Evolutionary conservation across 2,888 invertebrate genomes (phyloP).

Genomic region (Altica lythri): DNA sequence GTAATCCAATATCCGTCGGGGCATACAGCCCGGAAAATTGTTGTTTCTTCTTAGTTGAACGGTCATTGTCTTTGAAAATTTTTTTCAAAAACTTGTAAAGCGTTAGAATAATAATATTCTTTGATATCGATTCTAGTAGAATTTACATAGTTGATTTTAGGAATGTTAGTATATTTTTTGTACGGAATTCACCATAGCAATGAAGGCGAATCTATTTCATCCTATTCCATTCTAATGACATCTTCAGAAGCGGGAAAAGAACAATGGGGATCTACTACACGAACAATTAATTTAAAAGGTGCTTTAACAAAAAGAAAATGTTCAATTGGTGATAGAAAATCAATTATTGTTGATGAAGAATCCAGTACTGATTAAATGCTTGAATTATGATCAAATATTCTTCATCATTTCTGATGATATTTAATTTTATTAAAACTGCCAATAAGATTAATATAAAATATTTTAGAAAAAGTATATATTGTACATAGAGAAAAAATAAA

Average conservation of each 20-base stretch:
- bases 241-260: slow-evolving; percentile 66
- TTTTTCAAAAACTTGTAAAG: no score
- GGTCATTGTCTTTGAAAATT: no score
- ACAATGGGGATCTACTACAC: slow-evolving; percentile 65
- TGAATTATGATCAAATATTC: neutral
- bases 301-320: slow-evolving; percentile 51
- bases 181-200: slow-evolving; percentile 88
- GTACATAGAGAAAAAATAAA: no score
- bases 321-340: slow-evolving; percentile 53
- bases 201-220: slow-evolving; percentile 67
- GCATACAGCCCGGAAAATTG: no score
- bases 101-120: no score
- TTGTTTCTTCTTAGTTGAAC: no score
- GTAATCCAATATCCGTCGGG: no score
- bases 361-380: slow-evolving; percentile 45
- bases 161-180: slow-evolving; percentile 79
- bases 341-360: slow-evolving; percentile 54
- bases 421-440: no score
- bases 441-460: no score
- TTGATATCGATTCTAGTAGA: no score
- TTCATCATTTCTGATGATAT: neutral
- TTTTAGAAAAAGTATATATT: no score
- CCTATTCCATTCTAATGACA: slow-evolving; percentile 69
- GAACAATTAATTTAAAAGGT: slow-evolving; percentile 51
- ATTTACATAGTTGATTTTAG: slow-evolving; percentile 60